Conservation (phyloP, 2,113 vertebrate species). For the Hiodon alosoides region DNA sequence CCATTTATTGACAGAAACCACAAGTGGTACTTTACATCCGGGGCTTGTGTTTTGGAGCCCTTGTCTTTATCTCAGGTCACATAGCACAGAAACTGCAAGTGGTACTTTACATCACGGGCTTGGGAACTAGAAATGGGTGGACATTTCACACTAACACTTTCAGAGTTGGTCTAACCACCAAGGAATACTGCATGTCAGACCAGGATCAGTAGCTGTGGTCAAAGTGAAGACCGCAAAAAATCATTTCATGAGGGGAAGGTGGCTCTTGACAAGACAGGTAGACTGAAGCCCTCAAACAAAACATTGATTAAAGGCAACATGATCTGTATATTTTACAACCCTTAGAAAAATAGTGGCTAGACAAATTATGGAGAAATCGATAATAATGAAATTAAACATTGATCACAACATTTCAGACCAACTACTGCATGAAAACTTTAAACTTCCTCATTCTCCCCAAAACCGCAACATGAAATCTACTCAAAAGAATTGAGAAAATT, state of each 20-base stretch:
- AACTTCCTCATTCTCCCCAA: background rate
- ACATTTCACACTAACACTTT: slow-evolving; percentile 1
- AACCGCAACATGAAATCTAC: background rate
- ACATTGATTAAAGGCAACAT: slow-evolving; percentile 10
- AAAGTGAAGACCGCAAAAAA: background rate
- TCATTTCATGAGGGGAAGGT: background rate
- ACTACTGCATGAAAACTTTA: background rate
- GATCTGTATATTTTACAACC: slow-evolving; percentile 6
- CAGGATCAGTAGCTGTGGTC: background rate
- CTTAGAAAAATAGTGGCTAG: background rate
- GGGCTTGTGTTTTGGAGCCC: background rate
- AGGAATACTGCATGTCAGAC: slow-evolving; percentile 9
- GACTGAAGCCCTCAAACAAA: background rate
- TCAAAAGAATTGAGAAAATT: background rate
- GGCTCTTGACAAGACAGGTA: slow-evolving; percentile 7
- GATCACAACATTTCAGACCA: background rate
- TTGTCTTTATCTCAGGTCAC: slow-evolving; percentile 9
- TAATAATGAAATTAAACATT: background rate
- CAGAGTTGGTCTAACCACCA: background rate
- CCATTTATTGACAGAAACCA: background rate
- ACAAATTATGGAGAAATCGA: slow-evolving; percentile 3
- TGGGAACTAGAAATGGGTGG: background rate
- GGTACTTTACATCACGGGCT: background rate
- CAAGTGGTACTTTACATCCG: background rate
- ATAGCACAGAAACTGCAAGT: background rate